These are phyloP conservation scores for Panagrolaimus sp. DNA, from an alignment of 1,140 invertebrate species.

Conservation along the genomic window DNA sequence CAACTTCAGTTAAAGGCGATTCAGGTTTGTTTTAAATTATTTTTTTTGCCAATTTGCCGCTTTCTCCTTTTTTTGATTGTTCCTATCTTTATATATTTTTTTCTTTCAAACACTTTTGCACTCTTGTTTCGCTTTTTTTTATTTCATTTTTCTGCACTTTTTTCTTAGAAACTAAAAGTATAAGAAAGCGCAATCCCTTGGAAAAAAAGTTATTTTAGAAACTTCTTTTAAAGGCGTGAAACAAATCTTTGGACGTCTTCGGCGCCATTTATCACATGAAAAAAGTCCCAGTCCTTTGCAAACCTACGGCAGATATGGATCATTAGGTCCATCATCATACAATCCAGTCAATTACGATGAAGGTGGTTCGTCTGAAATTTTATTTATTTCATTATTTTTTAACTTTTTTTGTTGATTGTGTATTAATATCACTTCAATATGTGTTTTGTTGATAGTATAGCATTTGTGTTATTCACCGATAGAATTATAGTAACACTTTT, in stretches of 20 bases:
- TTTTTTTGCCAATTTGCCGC: neutral
- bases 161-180: too few relatives aligned
- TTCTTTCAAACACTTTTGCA: too few relatives aligned
- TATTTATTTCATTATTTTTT: neutral
- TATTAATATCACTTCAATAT: slow-evolving; percentile 3
- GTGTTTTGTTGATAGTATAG: neutral
- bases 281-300: neutral
- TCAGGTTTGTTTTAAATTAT: neutral
- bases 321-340: too few relatives aligned
- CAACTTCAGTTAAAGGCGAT: slow-evolving; percentile 8
- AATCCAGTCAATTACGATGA: too few relatives aligned
- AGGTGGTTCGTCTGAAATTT: slow-evolving; percentile 6
- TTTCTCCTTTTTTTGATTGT: too few relatives aligned
- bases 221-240: slow-evolving; percentile 16
- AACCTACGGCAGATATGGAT: too few relatives aligned
- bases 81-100: too few relatives aligned
- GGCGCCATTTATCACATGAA: slow-evolving; percentile 30
- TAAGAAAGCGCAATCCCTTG: too few relatives aligned
- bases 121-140: too few relatives aligned
- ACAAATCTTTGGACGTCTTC: slow-evolving; percentile 37
- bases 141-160: too few relatives aligned
- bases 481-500: neutral
- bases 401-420: slow-evolving; percentile 3
- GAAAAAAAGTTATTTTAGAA: neutral
- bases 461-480: too few relatives aligned